Conservation (phyloP, 2,888 invertebrate species). For the Himalopsyche tibetana region DNA sequence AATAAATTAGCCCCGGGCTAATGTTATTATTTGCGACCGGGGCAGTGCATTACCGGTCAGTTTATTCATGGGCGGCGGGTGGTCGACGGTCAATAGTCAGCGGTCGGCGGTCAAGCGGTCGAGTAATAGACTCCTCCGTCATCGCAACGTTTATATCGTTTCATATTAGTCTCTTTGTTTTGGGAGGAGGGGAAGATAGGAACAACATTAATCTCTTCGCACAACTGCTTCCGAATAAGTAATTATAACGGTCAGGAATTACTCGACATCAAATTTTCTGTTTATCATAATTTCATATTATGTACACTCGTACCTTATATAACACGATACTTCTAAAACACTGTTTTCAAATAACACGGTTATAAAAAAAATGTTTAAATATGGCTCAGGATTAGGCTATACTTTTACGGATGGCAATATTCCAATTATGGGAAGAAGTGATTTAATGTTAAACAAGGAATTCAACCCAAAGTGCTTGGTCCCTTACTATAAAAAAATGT, state of each 20-base stretch:
- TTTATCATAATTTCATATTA: neutral
- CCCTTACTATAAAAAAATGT: no score
- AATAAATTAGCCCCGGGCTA: constrained; percentile 56
- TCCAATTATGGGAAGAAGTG: no score
- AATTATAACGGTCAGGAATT: neutral
- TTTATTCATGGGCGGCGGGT: constrained; percentile 52
- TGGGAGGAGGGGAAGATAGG: neutral
- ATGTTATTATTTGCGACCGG: constrained; percentile 58
- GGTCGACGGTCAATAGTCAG: constrained; percentile 7
- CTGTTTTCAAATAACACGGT: no score
- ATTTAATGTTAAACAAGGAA: no score
- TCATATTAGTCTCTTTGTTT: constrained; percentile 30
- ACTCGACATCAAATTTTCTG: neutral
- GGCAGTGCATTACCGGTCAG: constrained; percentile 60
- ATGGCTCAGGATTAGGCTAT: no score
- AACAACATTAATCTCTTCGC: constrained; percentile 25
- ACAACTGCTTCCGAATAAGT: neutral
- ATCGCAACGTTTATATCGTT: constrained; percentile 3
- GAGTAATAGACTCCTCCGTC: constrained; percentile 44
- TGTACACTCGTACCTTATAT: no score
- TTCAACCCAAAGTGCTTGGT: no score
- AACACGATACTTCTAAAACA: no score
- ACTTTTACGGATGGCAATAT: no score
- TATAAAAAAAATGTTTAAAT: no score
- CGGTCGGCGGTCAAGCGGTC: constrained; percentile 55